Evolutionary conservation across 2,888 invertebrate genomes (phyloP).

Genomic region (Hetaerina titia): DNA sequence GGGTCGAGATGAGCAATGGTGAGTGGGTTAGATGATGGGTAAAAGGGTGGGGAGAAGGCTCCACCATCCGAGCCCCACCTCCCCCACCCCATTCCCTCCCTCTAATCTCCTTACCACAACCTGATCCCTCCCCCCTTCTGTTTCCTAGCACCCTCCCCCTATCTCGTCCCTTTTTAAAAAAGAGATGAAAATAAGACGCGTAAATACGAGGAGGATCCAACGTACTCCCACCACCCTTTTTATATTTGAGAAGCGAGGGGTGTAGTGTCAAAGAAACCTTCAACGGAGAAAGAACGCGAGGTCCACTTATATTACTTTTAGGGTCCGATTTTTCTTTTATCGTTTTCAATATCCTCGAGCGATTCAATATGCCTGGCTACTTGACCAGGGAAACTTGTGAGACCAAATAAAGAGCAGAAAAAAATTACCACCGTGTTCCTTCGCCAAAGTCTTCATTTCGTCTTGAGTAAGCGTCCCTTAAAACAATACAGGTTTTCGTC

Average conservation of each 20-base stretch:
- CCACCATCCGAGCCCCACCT: no score
- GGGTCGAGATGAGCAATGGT: neutral
- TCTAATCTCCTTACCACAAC: neutral
- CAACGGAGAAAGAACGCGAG: neutral
- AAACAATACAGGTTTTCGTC: neutral
- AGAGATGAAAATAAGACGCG: neutral
- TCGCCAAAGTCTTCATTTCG: neutral
- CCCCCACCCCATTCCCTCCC: neutral
- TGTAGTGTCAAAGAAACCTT: neutral
- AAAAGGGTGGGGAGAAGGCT: no score
- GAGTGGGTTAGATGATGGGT: no score
- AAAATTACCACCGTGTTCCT: neutral
- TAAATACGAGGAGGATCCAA: neutral
- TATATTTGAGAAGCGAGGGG: neutral
- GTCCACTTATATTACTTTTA: neutral
- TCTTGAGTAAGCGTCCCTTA: neutral
- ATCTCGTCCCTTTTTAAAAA: neutral
- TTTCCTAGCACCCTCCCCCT: neutral
- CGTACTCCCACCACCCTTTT: neutral
- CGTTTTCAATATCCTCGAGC: neutral
- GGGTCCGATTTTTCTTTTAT: neutral
- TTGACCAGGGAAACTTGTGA: neutral
- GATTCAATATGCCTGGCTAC: constrained; percentile 34
- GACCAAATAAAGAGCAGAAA: neutral
- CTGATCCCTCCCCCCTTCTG: neutral